Evolutionary conservation across 1,140 invertebrate species (phyloP).

Genomic region (Nasonia vitripennis): DNA sequence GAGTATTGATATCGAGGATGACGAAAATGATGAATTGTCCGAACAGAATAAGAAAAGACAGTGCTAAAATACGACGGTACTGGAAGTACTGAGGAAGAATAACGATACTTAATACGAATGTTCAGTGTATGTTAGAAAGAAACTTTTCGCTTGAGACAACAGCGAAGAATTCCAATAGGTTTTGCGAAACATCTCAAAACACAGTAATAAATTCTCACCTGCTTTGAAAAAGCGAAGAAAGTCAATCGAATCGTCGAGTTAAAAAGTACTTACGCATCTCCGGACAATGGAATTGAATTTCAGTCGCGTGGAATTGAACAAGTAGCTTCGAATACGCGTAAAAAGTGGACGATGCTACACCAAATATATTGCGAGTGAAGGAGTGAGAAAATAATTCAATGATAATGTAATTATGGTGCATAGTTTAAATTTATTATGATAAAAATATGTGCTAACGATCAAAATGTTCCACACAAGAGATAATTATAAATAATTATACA

Average conservation of each 20-base stretch:
- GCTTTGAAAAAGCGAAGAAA: constrained; percentile 24
- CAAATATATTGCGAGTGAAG: constrained; percentile 48
- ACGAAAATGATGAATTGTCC: constrained; percentile 67
- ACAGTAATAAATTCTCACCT: background rate
- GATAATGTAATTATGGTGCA: constrained; percentile 23
- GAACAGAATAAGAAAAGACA: constrained; percentile 51
- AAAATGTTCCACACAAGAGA: constrained; percentile 56
- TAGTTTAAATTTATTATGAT: background rate
- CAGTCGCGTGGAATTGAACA: constrained; percentile 42
- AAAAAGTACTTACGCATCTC: constrained; percentile 24
- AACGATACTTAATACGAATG: constrained; percentile 19
- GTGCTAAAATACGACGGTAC: background rate
- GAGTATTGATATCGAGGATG: constrained; percentile 77
- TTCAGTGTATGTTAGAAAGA: constrained; percentile 19
- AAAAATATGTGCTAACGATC: constrained; percentile 55
- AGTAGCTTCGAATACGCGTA: background rate
- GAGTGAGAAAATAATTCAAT: constrained; percentile 33
- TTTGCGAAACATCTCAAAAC: background rate
- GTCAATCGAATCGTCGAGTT: constrained; percentile 26
- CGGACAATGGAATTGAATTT: constrained; percentile 47
- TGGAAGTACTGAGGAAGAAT: background rate
- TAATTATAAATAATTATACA: constrained; percentile 38
- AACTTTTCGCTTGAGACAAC: constrained; percentile 9
- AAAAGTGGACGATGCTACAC: constrained; percentile 35
- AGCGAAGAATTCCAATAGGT: constrained; percentile 20